A percentile compares a stretch with the other conserved stretches of the same genome.
These are phyloP conservation scores for Elmis aenea DNA, from an alignment of 2,888 invertebrate species.

Conservation along the genomic window DNA sequence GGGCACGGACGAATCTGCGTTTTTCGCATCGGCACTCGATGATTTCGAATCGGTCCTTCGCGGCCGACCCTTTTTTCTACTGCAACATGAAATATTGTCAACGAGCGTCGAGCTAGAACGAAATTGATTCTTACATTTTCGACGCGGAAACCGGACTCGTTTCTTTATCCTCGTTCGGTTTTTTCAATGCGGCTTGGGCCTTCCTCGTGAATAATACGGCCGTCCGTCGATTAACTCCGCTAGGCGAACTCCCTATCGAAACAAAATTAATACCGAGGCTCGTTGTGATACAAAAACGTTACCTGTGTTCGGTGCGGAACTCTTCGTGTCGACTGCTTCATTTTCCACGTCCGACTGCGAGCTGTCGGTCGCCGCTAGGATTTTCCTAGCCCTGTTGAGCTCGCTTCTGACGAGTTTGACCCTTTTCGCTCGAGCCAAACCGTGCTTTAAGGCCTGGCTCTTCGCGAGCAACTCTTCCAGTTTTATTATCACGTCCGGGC, in stretches of 20 bases:
- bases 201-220: conserved; percentile 76
- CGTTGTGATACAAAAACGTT: not conserved
- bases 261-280: not conserved
- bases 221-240: conserved; percentile 64
- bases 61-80: conserved; percentile 39
- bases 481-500: conserved; percentile 45
- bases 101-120: conserved; percentile 2
- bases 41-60: conserved; percentile 33
- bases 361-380: conserved; percentile 33
- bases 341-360: conserved; percentile 42
- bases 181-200: conserved; percentile 55
- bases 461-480: conserved; percentile 60
- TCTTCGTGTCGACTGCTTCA: conserved; percentile 31
- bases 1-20: conserved; percentile 36
- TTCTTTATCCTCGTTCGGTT: conserved; percentile 47
- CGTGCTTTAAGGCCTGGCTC: conserved; percentile 57
- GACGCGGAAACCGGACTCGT: too few species aligned
- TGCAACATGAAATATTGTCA: too few species aligned
- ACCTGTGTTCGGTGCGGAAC: conserved; percentile 16
- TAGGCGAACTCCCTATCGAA: conserved; percentile 43
- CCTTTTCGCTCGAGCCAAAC: conserved; percentile 53
- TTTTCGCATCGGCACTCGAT: conserved; percentile 20
- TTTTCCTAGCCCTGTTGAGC: conserved; percentile 52
- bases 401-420: conserved; percentile 55
- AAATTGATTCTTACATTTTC: too few species aligned